These are phyloP conservation scores for Scrobipalpa costella DNA, from an alignment of 2,888 invertebrate species.

Conservation along the genomic window DNA sequence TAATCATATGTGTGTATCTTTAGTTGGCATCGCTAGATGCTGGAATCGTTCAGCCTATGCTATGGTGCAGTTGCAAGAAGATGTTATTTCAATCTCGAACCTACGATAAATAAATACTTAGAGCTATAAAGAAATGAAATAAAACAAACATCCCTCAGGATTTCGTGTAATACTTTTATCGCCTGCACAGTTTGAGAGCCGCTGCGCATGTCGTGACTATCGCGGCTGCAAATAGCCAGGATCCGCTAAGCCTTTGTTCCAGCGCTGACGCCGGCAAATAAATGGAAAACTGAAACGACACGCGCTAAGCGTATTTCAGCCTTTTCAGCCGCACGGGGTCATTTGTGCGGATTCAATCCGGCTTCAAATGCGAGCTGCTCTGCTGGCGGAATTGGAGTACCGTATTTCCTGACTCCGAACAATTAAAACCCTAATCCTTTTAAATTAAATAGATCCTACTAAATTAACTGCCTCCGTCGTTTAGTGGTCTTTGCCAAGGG, in stretches of 20 bases:
- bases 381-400: constrained; percentile 1
- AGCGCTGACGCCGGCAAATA: constrained; percentile 32
- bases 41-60: no score
- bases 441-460: no score
- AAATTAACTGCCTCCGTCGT: no score
- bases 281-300: constrained; percentile 30
- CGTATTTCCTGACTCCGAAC: neutral
- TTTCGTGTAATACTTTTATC: neutral
- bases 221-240: constrained; percentile 27
- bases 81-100: no score
- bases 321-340: constrained; percentile 19
- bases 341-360: constrained; percentile 1
- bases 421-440: neutral
- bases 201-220: constrained; percentile 23
- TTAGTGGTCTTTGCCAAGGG: no score
- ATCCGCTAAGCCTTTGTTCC: constrained; percentile 40
- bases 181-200: neutral
- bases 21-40: no score
- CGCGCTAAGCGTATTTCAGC: constrained; percentile 24
- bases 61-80: no score
- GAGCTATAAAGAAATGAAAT: no score
- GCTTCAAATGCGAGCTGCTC: neutral
- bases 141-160: no score
- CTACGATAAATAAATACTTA: no score
- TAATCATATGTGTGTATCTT: no score